Conservation (phyloP, 2,113 vertebrate genomes). For the Peromyscus leucopus region DNA sequence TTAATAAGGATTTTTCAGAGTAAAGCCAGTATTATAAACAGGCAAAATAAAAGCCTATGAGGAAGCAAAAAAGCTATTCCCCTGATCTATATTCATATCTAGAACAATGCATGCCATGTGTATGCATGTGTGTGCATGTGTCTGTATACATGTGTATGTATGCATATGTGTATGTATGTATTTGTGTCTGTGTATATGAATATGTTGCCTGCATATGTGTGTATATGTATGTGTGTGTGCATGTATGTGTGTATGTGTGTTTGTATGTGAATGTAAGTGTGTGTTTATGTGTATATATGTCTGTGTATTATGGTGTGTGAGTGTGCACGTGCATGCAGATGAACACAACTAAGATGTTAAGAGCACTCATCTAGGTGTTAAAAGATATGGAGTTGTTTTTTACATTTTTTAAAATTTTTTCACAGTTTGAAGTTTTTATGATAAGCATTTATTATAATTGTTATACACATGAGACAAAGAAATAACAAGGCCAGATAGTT, state of each 20-base stretch:
- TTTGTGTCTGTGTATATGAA: not conserved
- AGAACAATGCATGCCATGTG: not conserved
- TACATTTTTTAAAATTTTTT: not conserved
- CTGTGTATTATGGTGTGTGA: not conserved
- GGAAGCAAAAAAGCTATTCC: constrained; percentile 18
- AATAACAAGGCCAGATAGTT: not conserved
- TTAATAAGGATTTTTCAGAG: not conserved
- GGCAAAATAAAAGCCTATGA: not conserved
- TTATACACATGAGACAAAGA: constrained; percentile 37
- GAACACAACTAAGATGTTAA: constrained; percentile 1
- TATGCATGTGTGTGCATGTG: not conserved
- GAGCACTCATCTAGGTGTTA: not conserved
- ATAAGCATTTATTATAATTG: not conserved
- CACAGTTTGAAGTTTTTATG: constrained; percentile 26
- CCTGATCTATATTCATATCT: not conserved
- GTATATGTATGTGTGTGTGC: not conserved
- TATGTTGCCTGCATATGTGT: not conserved
- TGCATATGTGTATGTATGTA: not conserved
- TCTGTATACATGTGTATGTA: not conserved
- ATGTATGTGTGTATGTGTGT: not conserved
- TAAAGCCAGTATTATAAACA: not conserved
- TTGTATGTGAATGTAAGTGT: not conserved
- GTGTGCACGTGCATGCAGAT: not conserved
- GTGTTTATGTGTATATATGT: not conserved
- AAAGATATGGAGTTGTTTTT: not conserved